Base-by-base conservation (phyloP, 2,888 invertebrate species). In the Plebejus anna region DNA sequence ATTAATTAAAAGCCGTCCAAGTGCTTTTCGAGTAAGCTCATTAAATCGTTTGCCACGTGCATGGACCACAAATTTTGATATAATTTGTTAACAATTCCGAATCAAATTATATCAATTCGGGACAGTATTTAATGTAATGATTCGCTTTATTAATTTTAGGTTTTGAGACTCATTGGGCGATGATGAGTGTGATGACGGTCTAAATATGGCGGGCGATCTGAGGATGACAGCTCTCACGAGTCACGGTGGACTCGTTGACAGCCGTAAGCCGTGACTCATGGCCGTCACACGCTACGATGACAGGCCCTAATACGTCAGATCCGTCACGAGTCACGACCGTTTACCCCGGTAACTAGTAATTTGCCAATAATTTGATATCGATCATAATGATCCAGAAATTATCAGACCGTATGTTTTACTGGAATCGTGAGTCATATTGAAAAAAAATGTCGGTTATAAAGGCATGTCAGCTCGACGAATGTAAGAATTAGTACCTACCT, bases 111-210 rank as follows among this genome's bases (percentile, higher is more conserved):
- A 22, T 22, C 22, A 22, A 22, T 66, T 6, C 61, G 11, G 9
- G 28, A 66, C 1, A 32, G 61, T 32, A 28, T 66, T 66, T 66
- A 22, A 22, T 32, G 16, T 28, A 61, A 61, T 32, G 28, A 61
- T 28, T 32, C 66, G 66, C 32, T 32, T 66, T 66, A 66, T 66
- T 36, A 32, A 61, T 36, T 66, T 66, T 66, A 16, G 36, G 32
- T 61, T 61, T 61, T 61, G 11, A 11, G 4, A 9, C 13, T 32
- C 13, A 66, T 66, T 32, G 32, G 28, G 61, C 1, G 32, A 32
- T 66, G 32, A 66, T 32, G 66, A 66, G 66, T 66, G 66, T 66
- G 66, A 66, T 66, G 32, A 36, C 66, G 32, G 32, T 28, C 61
- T 59, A 22, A 28, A 61, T 28, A 61, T 11, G 32, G 13, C 32